phyloP scores from a whole-genome alignment of 2,888 invertebrate genomes.

The Habroteleia sp. region DNA sequence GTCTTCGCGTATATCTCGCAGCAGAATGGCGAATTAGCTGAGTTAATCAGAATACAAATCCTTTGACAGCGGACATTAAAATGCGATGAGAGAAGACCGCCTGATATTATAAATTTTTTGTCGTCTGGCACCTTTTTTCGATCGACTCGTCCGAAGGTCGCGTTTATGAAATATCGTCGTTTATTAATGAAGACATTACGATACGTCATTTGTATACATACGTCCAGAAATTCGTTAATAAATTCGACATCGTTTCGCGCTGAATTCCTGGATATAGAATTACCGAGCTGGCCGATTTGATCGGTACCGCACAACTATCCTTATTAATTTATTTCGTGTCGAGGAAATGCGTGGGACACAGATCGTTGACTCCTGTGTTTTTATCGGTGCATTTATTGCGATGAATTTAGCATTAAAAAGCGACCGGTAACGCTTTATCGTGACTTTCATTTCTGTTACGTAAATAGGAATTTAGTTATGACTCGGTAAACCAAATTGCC shows the following conservation, averaged over 20 bases:
- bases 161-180: constrained; percentile 32
- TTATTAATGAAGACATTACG: constrained; percentile 57
- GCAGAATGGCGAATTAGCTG: constrained; percentile 21
- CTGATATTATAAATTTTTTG: constrained; percentile 44
- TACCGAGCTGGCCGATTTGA: constrained; percentile 17
- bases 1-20: constrained; percentile 2
- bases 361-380: too few relatives aligned
- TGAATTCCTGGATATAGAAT: constrained; percentile 23
- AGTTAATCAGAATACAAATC: constrained; percentile 47
- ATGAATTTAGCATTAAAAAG: too few relatives aligned
- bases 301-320: too few relatives aligned
- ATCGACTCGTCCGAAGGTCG: constrained; percentile 37
- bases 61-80: constrained; percentile 26
- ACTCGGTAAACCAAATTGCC: too few relatives aligned
- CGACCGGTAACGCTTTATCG: too few relatives aligned
- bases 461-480: too few relatives aligned
- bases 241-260: constrained; percentile 42
- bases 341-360: constrained; percentile 13
- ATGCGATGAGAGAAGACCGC: constrained; percentile 49
- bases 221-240: constrained; percentile 31
- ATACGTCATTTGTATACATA: constrained; percentile 31
- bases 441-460: too few relatives aligned
- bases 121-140: constrained; percentile 41
- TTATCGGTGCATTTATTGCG: too few relatives aligned
- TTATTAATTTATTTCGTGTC: too few relatives aligned